These are phyloP conservation scores for Harpalus rubripes DNA, from an alignment of 2,888 invertebrate genomes.

Conservation along the genomic window DNA sequence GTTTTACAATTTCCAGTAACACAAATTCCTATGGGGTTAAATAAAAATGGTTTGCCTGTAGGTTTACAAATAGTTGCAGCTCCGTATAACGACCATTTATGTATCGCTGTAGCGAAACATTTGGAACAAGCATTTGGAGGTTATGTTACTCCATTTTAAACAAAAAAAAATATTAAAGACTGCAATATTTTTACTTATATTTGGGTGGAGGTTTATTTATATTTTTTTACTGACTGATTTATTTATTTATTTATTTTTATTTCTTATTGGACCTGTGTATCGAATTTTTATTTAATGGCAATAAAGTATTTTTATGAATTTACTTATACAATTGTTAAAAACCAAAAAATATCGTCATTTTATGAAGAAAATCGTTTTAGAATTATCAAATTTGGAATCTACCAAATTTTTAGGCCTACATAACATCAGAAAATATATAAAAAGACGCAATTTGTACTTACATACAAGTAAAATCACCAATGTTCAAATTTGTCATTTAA, in stretches of 20 bases:
- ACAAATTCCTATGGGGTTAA: slow-evolving; percentile 90
- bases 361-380: too few relatives aligned
- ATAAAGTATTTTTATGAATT: neutral
- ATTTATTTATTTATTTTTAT: slow-evolving; percentile 10
- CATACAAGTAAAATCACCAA: too few relatives aligned
- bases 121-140: slow-evolving; percentile 86
- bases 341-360: too few relatives aligned
- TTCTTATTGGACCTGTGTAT: neutral
- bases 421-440: too few relatives aligned
- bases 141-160: slow-evolving; percentile 81
- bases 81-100: slow-evolving; percentile 85
- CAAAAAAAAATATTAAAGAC: neutral
- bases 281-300: neutral
- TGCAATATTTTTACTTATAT: neutral
- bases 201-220: neutral
- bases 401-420: too few relatives aligned
- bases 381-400: too few relatives aligned
- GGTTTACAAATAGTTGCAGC: slow-evolving; percentile 90
- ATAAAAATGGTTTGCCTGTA: slow-evolving; percentile 85
- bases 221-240: slow-evolving; percentile 8
- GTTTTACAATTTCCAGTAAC: slow-evolving; percentile 90
- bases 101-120: slow-evolving; percentile 86
- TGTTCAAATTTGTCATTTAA: too few relatives aligned
- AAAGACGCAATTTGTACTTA: too few relatives aligned
- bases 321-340: too few relatives aligned